Conservation (phyloP, 2,797 vertebrate genomes). For the Hylomyscus alleni region DNA sequence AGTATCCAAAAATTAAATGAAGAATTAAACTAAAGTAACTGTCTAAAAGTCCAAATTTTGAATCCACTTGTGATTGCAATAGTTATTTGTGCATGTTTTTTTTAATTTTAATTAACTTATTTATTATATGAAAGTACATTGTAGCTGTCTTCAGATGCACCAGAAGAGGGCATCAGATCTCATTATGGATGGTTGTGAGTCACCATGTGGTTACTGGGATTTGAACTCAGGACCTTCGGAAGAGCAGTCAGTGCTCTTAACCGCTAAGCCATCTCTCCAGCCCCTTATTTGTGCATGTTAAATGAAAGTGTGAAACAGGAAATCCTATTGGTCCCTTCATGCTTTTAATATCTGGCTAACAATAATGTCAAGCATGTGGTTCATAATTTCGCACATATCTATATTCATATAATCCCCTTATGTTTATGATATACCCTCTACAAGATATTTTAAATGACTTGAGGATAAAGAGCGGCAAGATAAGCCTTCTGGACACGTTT, state of each 20-base stretch:
- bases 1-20: neutral
- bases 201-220: too few relatives aligned
- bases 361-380: neutral
- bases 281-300: neutral
- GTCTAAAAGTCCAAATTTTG: neutral
- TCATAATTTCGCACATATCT: neutral
- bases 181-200: too few relatives aligned
- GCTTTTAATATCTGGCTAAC: neutral
- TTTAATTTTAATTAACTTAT: too few relatives aligned
- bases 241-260: too few relatives aligned
- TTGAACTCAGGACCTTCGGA: too few relatives aligned
- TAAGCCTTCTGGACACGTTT: neutral
- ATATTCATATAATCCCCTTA: slow-evolving; percentile 7
- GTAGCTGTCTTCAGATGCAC: too few relatives aligned
- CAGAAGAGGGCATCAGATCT: too few relatives aligned
- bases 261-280: too few relatives aligned
- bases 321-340: too few relatives aligned
- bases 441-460: slow-evolving; percentile 5
- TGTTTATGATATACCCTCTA: neutral
- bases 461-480: slow-evolving; percentile 20
- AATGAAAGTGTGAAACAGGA: neutral
- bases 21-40: slow-evolving; percentile 21
- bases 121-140: too few relatives aligned
- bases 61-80: neutral
- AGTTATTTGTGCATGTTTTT: neutral